Conservation (phyloP, 1,140 invertebrate species). For the Bombus fervidus region DNA sequence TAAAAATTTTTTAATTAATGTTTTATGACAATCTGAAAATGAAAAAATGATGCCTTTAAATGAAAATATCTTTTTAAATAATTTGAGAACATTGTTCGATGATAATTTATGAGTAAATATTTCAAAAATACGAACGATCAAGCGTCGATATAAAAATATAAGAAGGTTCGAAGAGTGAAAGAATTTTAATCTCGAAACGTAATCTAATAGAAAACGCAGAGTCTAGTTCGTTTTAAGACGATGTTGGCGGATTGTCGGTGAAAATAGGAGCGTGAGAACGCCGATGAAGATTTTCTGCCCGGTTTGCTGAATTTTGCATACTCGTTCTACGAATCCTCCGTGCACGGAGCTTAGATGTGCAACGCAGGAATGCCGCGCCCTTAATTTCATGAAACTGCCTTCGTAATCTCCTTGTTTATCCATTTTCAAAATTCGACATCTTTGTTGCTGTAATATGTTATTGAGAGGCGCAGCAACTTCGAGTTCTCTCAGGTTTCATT, state of each 20-base stretch:
- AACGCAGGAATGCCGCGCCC: neutral
- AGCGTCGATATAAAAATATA: neutral
- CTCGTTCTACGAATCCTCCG: neutral
- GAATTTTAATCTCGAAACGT: neutral
- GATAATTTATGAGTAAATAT: no score
- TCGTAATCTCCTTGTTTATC: neutral
- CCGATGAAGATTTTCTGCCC: neutral
- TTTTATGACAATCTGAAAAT: no score
- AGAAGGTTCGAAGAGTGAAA: neutral
- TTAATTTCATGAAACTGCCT: neutral
- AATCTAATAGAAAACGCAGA: neutral
- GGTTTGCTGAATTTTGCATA: slow-evolving; percentile 4
- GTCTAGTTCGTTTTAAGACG: neutral
- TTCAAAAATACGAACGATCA: neutral
- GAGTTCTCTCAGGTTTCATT: neutral
- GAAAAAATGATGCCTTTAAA: no score
- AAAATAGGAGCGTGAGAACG: neutral
- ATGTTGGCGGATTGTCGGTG: neutral
- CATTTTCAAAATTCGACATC: slow-evolving; percentile 2
- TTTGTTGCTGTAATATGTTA: slow-evolving; percentile 7
- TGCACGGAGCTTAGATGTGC: neutral
- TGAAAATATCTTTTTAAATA: no score
- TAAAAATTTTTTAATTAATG: no score
- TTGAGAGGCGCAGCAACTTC: neutral
- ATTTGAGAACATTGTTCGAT: no score